Conservation (phyloP, 37 sponge, comb jelly and placozoan genomes). For the Amphimedon queenslandica region DNA sequence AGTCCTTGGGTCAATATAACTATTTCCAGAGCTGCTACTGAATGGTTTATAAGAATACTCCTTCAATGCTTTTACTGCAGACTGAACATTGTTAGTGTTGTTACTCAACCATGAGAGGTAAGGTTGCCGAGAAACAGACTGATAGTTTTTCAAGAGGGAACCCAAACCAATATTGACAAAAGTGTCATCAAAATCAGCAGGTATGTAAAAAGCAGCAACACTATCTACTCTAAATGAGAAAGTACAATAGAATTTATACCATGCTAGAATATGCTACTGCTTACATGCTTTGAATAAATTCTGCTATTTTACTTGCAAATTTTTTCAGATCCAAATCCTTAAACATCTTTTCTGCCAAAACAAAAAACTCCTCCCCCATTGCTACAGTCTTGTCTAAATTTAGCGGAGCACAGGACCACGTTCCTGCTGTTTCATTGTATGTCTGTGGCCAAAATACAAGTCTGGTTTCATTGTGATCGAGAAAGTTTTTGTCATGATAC, state of each 20-base stretch:
- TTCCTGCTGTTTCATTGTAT: conserved; percentile 16
- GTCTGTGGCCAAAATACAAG: conserved; percentile 42
- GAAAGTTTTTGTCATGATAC: conserved; percentile 49
- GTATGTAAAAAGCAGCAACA: conserved; percentile 27
- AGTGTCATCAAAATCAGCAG: conserved; percentile 55
- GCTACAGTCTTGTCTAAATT: not conserved
- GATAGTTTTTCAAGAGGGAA: conserved; percentile 8
- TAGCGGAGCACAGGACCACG: conserved; percentile 1
- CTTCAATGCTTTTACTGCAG: conserved; percentile 8
- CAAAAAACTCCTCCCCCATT: conserved; percentile 3
- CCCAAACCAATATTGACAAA: conserved; percentile 54
- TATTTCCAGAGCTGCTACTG: not conserved
- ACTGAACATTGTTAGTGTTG: conserved; percentile 17
- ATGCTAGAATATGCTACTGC: not conserved
- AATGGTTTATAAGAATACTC: conserved; percentile 40
- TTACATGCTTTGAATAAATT: not conserved
- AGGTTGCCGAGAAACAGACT: not conserved
- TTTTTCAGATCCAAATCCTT: not conserved
- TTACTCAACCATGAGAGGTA: conserved; percentile 14
- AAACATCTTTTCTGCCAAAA: not conserved
- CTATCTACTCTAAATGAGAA: not conserved
- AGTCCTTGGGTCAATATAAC: conserved; percentile 31
- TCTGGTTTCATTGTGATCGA: not conserved
- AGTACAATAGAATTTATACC: not conserved
- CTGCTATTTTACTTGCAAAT: not conserved